A percentile compares a stretch with the other conserved stretches of the same genome.
These are phyloP conservation scores for Zaprionus vittiger DNA, from an alignment of 1,140 invertebrate genomes.

Conservation along the genomic window DNA sequence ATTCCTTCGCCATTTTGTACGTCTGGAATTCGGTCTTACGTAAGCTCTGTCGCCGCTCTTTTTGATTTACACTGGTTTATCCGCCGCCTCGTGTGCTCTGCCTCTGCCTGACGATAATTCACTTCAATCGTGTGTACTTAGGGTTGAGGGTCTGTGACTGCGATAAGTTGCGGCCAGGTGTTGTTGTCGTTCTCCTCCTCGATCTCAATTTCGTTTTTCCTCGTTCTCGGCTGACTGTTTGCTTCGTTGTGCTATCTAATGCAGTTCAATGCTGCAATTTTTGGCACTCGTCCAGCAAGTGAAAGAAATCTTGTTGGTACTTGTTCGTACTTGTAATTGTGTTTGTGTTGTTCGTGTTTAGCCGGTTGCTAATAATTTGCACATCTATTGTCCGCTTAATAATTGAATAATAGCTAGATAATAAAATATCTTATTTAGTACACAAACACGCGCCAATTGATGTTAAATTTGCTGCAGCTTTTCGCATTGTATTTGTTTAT, in stretches of 20 bases:
- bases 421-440: slow-evolving; percentile 5
- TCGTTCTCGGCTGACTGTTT: slow-evolving; percentile 20
- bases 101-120: slow-evolving; percentile 15
- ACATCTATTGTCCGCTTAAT: slow-evolving; percentile 22
- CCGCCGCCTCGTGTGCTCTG: slow-evolving; percentile 6
- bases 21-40: slow-evolving; percentile 25
- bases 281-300: slow-evolving; percentile 38
- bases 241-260: slow-evolving; percentile 18
- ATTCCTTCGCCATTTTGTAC: slow-evolving; percentile 46
- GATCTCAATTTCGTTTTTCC: background rate
- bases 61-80: slow-evolving; percentile 8
- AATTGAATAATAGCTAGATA: slow-evolving; percentile 21
- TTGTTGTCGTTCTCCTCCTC: background rate
- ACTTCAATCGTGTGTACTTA: slow-evolving; percentile 39
- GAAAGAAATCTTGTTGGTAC: slow-evolving; percentile 16
- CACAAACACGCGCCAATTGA: slow-evolving; percentile 16
- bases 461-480: slow-evolving; percentile 1
- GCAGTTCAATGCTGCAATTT: slow-evolving; percentile 51
- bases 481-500: slow-evolving; percentile 15
- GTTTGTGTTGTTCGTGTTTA: slow-evolving; percentile 15
- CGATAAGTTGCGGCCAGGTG: slow-evolving; percentile 39
- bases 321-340: slow-evolving; percentile 2
- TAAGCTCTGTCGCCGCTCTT: slow-evolving; percentile 19
- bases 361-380: slow-evolving; percentile 19
- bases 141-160: slow-evolving; percentile 17